Evolutionary conservation across 2,888 invertebrate genomes (phyloP).

Genomic region (Gymnocheta viridis): DNA sequence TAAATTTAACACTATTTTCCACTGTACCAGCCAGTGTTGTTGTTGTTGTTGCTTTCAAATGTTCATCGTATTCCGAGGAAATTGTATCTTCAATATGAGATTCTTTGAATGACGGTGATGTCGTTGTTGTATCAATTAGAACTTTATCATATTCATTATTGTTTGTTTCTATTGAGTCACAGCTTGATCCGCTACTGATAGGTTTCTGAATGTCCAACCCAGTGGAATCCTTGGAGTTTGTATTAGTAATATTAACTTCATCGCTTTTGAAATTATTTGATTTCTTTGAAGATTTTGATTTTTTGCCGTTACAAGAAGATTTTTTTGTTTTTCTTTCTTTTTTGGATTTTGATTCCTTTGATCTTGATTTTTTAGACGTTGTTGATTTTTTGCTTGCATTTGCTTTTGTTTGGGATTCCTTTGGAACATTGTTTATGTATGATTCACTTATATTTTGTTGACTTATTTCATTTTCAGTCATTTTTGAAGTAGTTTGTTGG

Average conservation of each 20-base stretch:
- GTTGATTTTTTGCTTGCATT: constrained; percentile 55
- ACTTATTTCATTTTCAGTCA: constrained; percentile 9
- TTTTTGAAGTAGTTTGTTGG: constrained; percentile 54
- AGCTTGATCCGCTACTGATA: not conserved
- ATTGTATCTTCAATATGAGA: constrained; percentile 65
- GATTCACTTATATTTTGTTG: not conserved
- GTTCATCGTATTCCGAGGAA: constrained; percentile 36
- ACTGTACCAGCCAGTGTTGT: constrained; percentile 60
- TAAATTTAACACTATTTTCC: constrained; percentile 51
- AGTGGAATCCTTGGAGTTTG: not conserved
- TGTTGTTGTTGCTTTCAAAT: constrained; percentile 45
- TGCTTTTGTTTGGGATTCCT: constrained; percentile 8
- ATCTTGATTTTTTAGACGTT: constrained; percentile 55
- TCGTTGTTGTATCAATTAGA: constrained; percentile 6
- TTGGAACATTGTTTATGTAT: constrained; percentile 1
- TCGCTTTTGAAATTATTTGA: constrained; percentile 16
- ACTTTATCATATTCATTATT: constrained; percentile 75
- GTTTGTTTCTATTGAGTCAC: constrained; percentile 72
- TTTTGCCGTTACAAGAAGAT: constrained; percentile 35
- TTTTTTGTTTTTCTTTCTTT: constrained; percentile 61
- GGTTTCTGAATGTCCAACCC: not conserved
- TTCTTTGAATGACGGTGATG: constrained; percentile 14
- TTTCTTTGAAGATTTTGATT: constrained; percentile 64
- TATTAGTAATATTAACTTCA: not conserved
- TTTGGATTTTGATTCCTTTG: constrained; percentile 58